A percentile compares a stretch with the other conserved stretches of the same genome.
These are phyloP conservation scores for Ctenochaetus hawaiiensis DNA, from an alignment of 2,797 vertebrate species.

Conservation along the genomic window DNA sequence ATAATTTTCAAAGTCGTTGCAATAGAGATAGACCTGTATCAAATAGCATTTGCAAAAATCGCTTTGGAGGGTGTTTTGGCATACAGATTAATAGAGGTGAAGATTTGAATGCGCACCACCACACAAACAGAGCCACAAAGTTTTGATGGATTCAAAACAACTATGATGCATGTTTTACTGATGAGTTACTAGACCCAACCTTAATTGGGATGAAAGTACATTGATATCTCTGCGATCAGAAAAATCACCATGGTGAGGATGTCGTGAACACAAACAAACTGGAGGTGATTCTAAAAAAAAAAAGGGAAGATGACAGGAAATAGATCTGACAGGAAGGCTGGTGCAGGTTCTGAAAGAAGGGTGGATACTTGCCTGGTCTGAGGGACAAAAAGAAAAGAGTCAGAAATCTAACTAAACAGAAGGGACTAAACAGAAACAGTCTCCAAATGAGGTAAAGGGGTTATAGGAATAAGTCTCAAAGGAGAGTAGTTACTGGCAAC, in stretches of 20 bases:
- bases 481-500: constrained; percentile 3
- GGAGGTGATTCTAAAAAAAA: neutral
- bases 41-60: constrained; percentile 24
- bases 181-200: constrained; percentile 8
- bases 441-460: neutral
- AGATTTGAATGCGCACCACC: neutral
- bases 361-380: neutral
- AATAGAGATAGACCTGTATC: constrained; percentile 24
- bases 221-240: neutral
- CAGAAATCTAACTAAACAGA: neutral
- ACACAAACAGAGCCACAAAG: constrained; percentile 10
- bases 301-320: constrained; percentile 1
- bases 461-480: neutral
- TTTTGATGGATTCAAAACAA: constrained; percentile 30
- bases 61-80: constrained; percentile 8
- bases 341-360: constrained; percentile 4
- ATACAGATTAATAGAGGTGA: neutral
- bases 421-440: neutral
- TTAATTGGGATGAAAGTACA: constrained; percentile 14
- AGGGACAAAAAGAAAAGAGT: neutral
- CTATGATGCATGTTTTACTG: constrained; percentile 11
- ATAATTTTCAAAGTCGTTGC: constrained; percentile 29
- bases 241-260: neutral
- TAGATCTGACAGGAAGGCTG: neutral
- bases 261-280: constrained; percentile 10